Conservation (phyloP, 2,113 vertebrate species). For the Tachycineta bicolor region DNA sequence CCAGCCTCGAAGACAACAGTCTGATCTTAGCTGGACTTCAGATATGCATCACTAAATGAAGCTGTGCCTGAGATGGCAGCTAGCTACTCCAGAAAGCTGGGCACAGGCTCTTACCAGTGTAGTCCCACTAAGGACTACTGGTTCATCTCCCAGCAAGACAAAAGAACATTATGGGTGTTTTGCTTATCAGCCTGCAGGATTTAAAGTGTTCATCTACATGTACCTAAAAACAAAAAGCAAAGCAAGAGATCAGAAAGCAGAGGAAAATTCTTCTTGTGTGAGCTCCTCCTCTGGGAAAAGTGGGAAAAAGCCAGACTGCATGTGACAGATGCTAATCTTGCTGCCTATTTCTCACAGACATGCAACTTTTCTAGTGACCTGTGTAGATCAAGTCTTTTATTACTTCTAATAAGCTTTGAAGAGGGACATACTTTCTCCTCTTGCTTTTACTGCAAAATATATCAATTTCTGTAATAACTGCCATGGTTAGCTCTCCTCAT, state of each 20-base stretch:
- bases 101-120: neutral
- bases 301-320: neutral
- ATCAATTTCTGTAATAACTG: neutral
- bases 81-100: neutral
- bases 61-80: neutral
- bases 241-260: neutral
- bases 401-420: neutral
- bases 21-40: neutral
- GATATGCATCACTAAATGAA: neutral
- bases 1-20: neutral
- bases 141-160: neutral
- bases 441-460: neutral
- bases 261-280: neutral
- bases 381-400: neutral
- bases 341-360: neutral
- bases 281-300: neutral
- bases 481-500: neutral
- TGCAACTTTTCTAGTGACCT: neutral
- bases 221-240: neutral
- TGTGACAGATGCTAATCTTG: neutral
- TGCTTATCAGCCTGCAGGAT: neutral
- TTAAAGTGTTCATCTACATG: neutral
- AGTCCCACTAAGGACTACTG: neutral
- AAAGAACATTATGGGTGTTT: neutral
- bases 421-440: neutral